These are phyloP conservation scores for Enteromius fasciolatus DNA, from an alignment of 2,797 vertebrate species.

Conservation along the genomic window DNA sequence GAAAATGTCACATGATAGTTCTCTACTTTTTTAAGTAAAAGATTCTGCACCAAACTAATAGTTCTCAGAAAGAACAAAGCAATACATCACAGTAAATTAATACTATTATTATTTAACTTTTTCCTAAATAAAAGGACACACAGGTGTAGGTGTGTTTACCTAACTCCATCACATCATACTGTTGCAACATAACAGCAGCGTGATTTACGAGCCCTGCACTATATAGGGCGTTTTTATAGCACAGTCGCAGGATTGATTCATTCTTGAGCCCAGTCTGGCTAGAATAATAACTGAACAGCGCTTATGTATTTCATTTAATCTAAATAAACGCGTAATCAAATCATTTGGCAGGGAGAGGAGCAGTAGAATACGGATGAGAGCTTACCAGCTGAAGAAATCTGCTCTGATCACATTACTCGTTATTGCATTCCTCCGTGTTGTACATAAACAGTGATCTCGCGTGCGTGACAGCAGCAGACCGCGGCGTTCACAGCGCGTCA, in stretches of 20 bases:
- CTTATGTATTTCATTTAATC: not conserved
- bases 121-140: not conserved
- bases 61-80: not conserved
- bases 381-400: conserved; percentile 15
- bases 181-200: not conserved
- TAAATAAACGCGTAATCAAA: not conserved
- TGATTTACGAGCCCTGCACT: not conserved
- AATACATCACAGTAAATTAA: not conserved
- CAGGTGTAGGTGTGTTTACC: not conserved
- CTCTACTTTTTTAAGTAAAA: not conserved
- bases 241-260: not conserved
- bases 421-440: not conserved
- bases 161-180: not conserved
- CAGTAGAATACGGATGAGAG: not conserved
- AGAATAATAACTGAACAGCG: not conserved
- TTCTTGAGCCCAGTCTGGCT: not conserved
- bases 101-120: not conserved
- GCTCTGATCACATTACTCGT: conserved; percentile 6
- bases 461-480: not conserved
- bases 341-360: not conserved
- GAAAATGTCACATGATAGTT: not conserved
- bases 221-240: not conserved
- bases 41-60: not conserved
- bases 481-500: not conserved
- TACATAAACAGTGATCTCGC: not conserved